Evolutionary conservation across 2,797 vertebrate species (phyloP).

Genomic region (Salmo trutta): DNA sequence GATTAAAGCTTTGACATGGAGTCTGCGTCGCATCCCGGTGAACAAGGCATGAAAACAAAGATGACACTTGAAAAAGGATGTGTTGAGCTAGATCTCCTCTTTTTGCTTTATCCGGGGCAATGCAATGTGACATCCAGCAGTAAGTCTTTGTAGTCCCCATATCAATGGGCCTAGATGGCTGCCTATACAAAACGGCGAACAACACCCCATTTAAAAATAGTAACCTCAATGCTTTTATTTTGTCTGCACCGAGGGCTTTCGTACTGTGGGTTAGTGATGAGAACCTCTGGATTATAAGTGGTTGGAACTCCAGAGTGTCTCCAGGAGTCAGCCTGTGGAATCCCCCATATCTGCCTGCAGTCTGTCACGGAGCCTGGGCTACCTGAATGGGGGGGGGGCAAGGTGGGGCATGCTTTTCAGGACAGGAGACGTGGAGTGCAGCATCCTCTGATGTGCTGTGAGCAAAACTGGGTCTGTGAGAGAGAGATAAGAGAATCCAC

Average conservation of each 20-base stretch:
- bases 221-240: constrained; percentile 63
- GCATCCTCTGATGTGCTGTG: constrained; percentile 59
- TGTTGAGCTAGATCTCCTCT: constrained; percentile 38
- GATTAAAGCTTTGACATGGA: constrained; percentile 71
- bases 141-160: constrained; percentile 49
- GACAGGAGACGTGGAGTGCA: constrained; percentile 44
- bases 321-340: constrained; percentile 45
- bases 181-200: constrained; percentile 41
- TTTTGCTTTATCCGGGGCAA: constrained; percentile 37
- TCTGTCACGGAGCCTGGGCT: not conserved
- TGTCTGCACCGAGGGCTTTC: constrained; percentile 54
- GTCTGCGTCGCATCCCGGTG: constrained; percentile 53
- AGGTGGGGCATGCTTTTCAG: constrained; percentile 51
- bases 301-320: constrained; percentile 58
- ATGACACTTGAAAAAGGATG: constrained; percentile 47
- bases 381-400: constrained; percentile 40
- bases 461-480: constrained; percentile 62
- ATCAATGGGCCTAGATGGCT: constrained; percentile 48
- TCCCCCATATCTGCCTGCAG: constrained; percentile 8
- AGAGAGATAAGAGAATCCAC: constrained; percentile 64
- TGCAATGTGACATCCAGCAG: constrained; percentile 49
- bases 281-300: constrained; percentile 38
- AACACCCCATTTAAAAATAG: constrained; percentile 43
- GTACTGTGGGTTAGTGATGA: constrained; percentile 45
- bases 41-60: constrained; percentile 69